These are phyloP conservation scores for Drosophila niveifrons DNA, from an alignment of 2,888 invertebrate species.

Conservation along the genomic window DNA sequence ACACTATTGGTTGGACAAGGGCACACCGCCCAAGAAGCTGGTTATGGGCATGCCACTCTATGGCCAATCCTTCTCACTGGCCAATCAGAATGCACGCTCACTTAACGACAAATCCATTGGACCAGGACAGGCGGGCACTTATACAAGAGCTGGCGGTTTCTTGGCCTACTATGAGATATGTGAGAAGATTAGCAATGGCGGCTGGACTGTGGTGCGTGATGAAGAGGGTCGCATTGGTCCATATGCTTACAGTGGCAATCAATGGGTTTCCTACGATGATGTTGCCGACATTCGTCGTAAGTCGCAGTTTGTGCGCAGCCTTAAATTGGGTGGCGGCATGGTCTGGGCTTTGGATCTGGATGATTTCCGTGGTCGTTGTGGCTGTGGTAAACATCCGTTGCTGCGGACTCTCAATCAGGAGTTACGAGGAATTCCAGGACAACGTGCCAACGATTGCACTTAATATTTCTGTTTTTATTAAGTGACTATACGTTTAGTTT, in stretches of 20 bases:
- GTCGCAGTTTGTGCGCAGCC: conserved; percentile 87
- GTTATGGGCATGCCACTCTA: conserved; percentile 92
- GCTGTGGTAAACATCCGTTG: conserved; percentile 89
- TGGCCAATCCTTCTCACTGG: conserved; percentile 90
- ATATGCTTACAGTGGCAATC: conserved; percentile 89
- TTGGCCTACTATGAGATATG: conserved; percentile 92
- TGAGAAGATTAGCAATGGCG: conserved; percentile 87
- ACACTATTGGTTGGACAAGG: conserved; percentile 90
- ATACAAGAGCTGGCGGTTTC: conserved; percentile 90
- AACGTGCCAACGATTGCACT: conserved; percentile 86
- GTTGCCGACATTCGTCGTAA: conserved; percentile 88
- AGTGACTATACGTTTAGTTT: conserved; percentile 51
- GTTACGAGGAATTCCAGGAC: conserved; percentile 86
- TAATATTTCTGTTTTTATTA: conserved; percentile 65
- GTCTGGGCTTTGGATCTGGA: conserved; percentile 93
- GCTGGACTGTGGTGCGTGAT: conserved; percentile 88
- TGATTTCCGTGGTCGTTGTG: conserved; percentile 90
- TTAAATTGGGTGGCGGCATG: conserved; percentile 90
- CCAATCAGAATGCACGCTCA: conserved; percentile 86
- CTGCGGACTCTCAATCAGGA: conserved; percentile 88
- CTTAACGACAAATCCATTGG: conserved; percentile 88
- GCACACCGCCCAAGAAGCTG: conserved; percentile 89
- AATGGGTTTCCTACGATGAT: conserved; percentile 93
- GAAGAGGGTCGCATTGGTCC: conserved; percentile 89
- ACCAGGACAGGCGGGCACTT: conserved; percentile 90